Base-by-base conservation (phyloP, 2,888 invertebrate genomes). In the Leptopilina drosophilae region DNA sequence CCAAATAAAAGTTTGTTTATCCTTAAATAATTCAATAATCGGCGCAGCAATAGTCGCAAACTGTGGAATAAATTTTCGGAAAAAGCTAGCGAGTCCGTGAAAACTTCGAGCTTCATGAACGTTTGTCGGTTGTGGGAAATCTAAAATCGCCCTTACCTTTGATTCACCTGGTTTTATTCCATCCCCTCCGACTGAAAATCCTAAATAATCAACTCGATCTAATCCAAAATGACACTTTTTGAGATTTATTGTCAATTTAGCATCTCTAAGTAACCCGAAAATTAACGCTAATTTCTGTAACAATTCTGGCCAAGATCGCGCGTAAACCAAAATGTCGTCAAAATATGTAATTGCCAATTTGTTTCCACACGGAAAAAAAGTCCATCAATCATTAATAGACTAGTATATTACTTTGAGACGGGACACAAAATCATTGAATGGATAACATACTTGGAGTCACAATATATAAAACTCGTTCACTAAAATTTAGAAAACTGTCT, bases 211-310 rank as follows among this genome's bases (percentile, higher is more conserved):
- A 0, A 90, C 81, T 67, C 83, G 46, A 3, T 75, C 66, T 14
- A 78, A 62, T 1, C 82, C 85, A 80, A 89, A 87, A 7, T 80
- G 64, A 59, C 87, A 88, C 78, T 90, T 88, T 0, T 42, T 77
- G 1, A 86, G 73, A 62, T 88, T 88, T 4, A 90, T 64, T 0
- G 87, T 89, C 8, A 88, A 69, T 0, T 84, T 81, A 0, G 86
- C 85, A 20, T 81, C 59, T n/a, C 78, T 64, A 4, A 87, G 76
- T 5, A 82, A 77, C 20, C 84, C 75, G 0, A 89, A 77, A 11
- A 88, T 83, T 76, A 65, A 62, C 67, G 76, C 49, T 9, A 89
- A 76, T 62, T 82, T 83, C 40, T 78, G 15, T 26, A 85, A 56
- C 59, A 89, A 84, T 20, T 87, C 84, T 0, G 49, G 40, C 83